Evolutionary conservation across 2,888 invertebrate species (phyloP).

Genomic region (Amphiduros pacificus): DNA sequence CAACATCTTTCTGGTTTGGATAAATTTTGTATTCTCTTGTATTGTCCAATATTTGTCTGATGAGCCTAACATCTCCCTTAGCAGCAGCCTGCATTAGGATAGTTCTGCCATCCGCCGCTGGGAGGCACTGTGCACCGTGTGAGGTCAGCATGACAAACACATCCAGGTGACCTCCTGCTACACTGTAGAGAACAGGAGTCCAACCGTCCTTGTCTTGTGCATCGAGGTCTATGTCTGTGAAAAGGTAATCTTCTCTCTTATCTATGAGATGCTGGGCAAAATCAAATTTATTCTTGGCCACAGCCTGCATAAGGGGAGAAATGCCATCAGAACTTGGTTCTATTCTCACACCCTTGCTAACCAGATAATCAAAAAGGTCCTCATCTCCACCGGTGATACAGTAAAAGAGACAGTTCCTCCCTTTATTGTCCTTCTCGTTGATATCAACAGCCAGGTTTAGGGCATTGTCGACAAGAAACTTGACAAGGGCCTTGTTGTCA

Average conservation of each 20-base stretch:
- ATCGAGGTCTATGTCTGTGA: slow-evolving; percentile 27
- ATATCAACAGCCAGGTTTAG: slow-evolving; percentile 26
- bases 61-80: slow-evolving; percentile 23
- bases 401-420: slow-evolving; percentile 31
- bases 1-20: slow-evolving; percentile 22
- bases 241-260: slow-evolving; percentile 4
- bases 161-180: slow-evolving; percentile 22
- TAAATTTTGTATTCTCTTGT: slow-evolving; percentile 17
- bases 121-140: slow-evolving; percentile 18
- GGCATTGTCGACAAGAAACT: slow-evolving; percentile 25
- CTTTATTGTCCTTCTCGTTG: slow-evolving; percentile 28
- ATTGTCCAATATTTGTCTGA: slow-evolving; percentile 23
- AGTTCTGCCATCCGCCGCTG: slow-evolving; percentile 27
- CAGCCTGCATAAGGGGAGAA: slow-evolving; percentile 30
- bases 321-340: slow-evolving; percentile 25
- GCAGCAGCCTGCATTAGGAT: slow-evolving; percentile 31
- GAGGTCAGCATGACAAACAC: slow-evolving; percentile 14
- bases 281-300: slow-evolving; percentile 23
- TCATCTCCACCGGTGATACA: slow-evolving; percentile 28
- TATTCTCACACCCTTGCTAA: slow-evolving; percentile 20
- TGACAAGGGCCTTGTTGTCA: slow-evolving; percentile 19
- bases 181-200: slow-evolving; percentile 28
- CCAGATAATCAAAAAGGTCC: slow-evolving; percentile 23
- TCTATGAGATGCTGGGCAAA: slow-evolving; percentile 16
- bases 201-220: slow-evolving; percentile 29